phyloP scores from a whole-genome alignment of 2,113 vertebrate genomes.

The Osmerus mordax region DNA sequence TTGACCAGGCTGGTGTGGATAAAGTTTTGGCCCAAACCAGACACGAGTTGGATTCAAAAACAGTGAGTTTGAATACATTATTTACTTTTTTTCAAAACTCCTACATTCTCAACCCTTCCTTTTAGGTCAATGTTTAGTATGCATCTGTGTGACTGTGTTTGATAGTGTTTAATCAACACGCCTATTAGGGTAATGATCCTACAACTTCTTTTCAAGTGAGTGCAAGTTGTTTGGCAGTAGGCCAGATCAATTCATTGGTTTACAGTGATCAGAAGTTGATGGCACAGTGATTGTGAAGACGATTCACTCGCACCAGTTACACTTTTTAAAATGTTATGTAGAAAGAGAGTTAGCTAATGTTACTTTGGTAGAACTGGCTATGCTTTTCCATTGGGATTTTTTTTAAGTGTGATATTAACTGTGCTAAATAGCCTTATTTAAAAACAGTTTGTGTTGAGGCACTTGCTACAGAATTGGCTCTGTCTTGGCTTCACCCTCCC shows the following conservation, averaged over 20 bases:
- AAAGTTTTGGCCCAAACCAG: slow-evolving; percentile 97
- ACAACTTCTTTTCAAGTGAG: too few relatives aligned
- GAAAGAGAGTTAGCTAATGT: too few relatives aligned
- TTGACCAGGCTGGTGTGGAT: slow-evolving; percentile 97
- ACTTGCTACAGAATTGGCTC: slow-evolving; percentile 30
- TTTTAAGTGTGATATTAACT: not conserved
- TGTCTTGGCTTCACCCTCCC: slow-evolving; percentile 35
- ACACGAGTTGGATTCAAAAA: slow-evolving; percentile 98
- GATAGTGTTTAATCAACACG: not conserved
- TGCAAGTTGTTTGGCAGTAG: too few relatives aligned
- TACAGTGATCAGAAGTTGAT: too few relatives aligned
- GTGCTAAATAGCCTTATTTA: too few relatives aligned
- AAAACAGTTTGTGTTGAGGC: slow-evolving; percentile 6
- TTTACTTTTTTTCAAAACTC: not conserved
- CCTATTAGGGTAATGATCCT: too few relatives aligned
- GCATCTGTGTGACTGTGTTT: not conserved
- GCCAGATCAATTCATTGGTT: too few relatives aligned
- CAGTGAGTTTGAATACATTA: slow-evolving; percentile 81
- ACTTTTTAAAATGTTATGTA: not conserved
- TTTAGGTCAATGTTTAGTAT: too few relatives aligned
- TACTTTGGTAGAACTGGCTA: too few relatives aligned
- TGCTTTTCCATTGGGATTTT: not conserved
- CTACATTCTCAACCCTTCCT: not conserved
- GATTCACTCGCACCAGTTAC: too few relatives aligned
- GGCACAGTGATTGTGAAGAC: too few relatives aligned